A percentile compares a stretch with the other conserved stretches of the same genome.
Evolutionary conservation across 2,888 invertebrate genomes (phyloP).

Genomic region (Apomyelois bistriatella): DNA sequence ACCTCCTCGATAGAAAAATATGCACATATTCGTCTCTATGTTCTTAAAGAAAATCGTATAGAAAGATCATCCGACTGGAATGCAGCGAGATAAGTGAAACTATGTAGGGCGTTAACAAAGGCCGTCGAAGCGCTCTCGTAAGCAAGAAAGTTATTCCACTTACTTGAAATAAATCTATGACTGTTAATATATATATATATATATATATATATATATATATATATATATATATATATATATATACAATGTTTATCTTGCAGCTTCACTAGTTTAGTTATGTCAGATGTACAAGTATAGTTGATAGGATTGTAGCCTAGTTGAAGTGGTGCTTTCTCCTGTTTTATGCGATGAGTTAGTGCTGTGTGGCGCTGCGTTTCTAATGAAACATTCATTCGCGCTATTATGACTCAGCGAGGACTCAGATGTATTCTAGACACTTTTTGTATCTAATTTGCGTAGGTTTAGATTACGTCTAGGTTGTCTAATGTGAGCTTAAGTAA

Average conservation of each 20-base stretch:
- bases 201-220: too few species aligned
- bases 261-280: constrained; percentile 21
- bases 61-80: constrained; percentile 60
- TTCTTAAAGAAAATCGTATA: constrained; percentile 39
- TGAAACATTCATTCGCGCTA: constrained; percentile 29
- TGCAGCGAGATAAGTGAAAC: constrained; percentile 56
- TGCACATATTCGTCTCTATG: constrained; percentile 12
- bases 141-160: constrained; percentile 54
- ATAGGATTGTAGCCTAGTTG: constrained; percentile 32
- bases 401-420: constrained; percentile 21
- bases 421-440: constrained; percentile 17
- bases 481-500: background rate
- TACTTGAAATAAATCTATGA: constrained; percentile 41
- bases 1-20: constrained; percentile 5
- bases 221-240: too few species aligned
- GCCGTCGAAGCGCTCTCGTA: constrained; percentile 50
- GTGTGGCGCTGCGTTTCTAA: constrained; percentile 26
- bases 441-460: constrained; percentile 5
- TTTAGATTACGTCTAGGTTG: background rate
- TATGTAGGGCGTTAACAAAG: constrained; percentile 56
- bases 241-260: constrained; percentile 13
- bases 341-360: constrained; percentile 30
- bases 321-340: constrained; percentile 32
- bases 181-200: constrained; percentile 37
- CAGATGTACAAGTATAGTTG: constrained; percentile 32